These are phyloP conservation scores for Lochmaea capreae DNA, from an alignment of 2,888 invertebrate genomes.

Conservation along the genomic window DNA sequence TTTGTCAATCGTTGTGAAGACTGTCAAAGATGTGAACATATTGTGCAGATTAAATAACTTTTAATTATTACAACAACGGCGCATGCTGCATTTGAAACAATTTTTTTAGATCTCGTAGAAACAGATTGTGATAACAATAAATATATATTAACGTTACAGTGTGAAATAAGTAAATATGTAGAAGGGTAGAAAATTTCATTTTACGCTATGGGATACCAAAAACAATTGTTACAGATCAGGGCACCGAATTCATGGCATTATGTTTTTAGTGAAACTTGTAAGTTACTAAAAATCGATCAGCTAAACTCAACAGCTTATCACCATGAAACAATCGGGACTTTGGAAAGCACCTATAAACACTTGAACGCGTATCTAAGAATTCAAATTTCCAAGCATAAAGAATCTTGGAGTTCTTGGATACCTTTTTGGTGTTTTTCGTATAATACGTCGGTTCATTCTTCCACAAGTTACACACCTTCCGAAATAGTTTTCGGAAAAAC, in stretches of 20 bases:
- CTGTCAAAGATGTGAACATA: constrained; percentile 1
- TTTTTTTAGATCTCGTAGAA: constrained; percentile 19
- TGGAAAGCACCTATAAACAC: too few species aligned
- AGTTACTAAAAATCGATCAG: too few species aligned
- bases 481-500: constrained; percentile 29
- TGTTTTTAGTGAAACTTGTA: neutral
- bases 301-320: constrained; percentile 21
- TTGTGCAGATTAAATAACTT: neutral
- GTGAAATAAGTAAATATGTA: constrained; percentile 16
- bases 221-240: neutral
- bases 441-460: constrained; percentile 30
- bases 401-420: constrained; percentile 27
- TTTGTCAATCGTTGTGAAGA: neutral
- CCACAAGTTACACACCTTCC: constrained; percentile 21
- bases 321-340: constrained; percentile 36
- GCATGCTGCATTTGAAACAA: too few species aligned
- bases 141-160: constrained; percentile 13
- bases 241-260: constrained; percentile 3
- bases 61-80: neutral
- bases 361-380: constrained; percentile 26
- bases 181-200: neutral
- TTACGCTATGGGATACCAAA: neutral
- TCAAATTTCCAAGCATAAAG: constrained; percentile 30
- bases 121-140: neutral
- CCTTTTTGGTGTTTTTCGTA: constrained; percentile 34